phyloP scores from a whole-genome alignment of 2,797 vertebrate genomes.

The Cuculus canorus region DNA sequence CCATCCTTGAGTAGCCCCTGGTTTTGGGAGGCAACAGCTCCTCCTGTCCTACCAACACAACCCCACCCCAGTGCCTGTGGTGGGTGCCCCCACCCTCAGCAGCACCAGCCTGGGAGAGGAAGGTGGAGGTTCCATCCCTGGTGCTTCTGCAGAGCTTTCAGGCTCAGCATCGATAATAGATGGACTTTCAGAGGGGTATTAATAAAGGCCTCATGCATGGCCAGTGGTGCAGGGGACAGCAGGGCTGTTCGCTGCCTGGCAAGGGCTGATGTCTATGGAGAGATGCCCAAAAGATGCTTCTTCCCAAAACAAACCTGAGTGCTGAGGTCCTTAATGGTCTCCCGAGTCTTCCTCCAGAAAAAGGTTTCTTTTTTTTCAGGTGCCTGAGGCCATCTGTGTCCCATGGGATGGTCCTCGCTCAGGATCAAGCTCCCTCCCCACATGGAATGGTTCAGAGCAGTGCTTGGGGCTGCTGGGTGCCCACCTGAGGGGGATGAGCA shows the following conservation, averaged over 20 bases:
- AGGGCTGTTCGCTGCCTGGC: rapidly evolving
- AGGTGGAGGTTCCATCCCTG: not conserved
- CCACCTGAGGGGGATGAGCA: rapidly evolving
- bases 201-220: not conserved
- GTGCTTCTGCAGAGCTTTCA: not conserved
- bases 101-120: rapidly evolving
- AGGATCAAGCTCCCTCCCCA: rapidly evolving
- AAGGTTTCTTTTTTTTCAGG: rapidly evolving
- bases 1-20: not conserved
- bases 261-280: rapidly evolving
- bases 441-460: not conserved
- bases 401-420: not conserved
- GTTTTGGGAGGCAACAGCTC: rapidly evolving
- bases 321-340: rapidly evolving
- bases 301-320: not conserved
- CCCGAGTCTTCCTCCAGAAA: rapidly evolving
- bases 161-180: not conserved
- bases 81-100: not conserved
- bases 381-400: not conserved
- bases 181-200: not conserved
- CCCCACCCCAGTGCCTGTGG: not conserved
- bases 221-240: rapidly evolving
- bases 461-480: not conserved
- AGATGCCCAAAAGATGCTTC: not conserved
- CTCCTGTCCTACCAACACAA: not conserved